phyloP scores from a whole-genome alignment of 2,113 vertebrate genomes.

The Campylomormyrus tamandua region DNA sequence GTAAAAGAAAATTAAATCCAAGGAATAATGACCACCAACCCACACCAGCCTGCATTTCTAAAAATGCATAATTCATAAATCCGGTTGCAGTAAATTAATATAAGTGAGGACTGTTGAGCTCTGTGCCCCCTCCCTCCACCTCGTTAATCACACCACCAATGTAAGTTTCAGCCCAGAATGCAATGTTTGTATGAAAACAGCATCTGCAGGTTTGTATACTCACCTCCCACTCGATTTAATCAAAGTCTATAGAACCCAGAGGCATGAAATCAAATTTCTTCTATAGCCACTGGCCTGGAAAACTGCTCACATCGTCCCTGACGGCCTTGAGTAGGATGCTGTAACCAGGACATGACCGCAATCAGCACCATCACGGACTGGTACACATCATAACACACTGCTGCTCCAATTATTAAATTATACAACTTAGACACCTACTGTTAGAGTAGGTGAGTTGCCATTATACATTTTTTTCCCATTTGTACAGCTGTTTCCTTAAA shows the following conservation, averaged over 20 bases:
- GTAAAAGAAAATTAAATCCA: neutral
- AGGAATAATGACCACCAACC: constrained; percentile 2
- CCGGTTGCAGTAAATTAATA: constrained; percentile 25
- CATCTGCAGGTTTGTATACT: neutral
- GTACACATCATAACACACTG: neutral
- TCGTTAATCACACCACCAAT: constrained; percentile 27
- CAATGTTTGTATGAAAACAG: constrained; percentile 13
- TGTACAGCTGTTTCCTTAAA: neutral
- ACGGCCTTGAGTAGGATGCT: constrained; percentile 25
- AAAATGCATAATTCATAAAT: constrained; percentile 3
- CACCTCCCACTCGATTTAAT: neutral
- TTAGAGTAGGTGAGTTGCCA: neutral
- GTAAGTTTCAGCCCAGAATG: neutral
- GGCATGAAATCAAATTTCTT: constrained; percentile 41
- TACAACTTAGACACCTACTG: neutral
- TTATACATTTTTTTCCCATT: neutral
- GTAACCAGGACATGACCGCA: neutral
- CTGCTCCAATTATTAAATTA: neutral
- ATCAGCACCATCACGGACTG: constrained; percentile 12
- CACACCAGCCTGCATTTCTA: neutral
- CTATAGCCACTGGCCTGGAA: constrained; percentile 41
- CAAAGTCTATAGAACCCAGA: neutral
- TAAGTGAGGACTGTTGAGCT: neutral
- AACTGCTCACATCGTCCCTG: constrained; percentile 43
- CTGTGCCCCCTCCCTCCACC: constrained; percentile 14